Evolutionary conservation across 2,888 invertebrate genomes (phyloP), one percentile per base, ranked within the genome.

Genomic region (Tiphia femorata): DNA sequence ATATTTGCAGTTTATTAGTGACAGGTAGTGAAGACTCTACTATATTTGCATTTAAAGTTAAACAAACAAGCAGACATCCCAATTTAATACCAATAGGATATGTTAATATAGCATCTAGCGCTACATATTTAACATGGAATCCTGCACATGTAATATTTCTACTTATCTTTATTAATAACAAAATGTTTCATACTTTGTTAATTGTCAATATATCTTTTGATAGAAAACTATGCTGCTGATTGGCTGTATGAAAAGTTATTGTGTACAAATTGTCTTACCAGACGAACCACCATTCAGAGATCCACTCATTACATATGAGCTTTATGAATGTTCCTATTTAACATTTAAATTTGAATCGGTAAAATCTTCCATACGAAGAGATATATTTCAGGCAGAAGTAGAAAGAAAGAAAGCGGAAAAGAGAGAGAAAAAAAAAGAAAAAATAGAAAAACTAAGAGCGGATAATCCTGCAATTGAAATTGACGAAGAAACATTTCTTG

Each of bases 41-140:
- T 0, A 86, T 93, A 63, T 94, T 93, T 71, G 84, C 91, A 49
- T 92, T 90, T 73, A 76, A 84, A 25, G 62, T 92, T 14, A 49
- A 73, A 37, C 44, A 38, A 1, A 58, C 69, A 0, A 77, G 79
- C 8, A 62, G 73, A 0, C 82, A 83, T 16, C 85, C 87, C 0
- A 85, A 86, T 48, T 69, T 94, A 42, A 71, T 85, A 5, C 90
- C 91, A 14, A 86, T 93, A 33, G 93, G 93, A 0, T 93, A 88
- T 64, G 84, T 93, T 10, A 84, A 86, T 48, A 86, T 91, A 0
- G 87, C 88, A 0, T 90, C 89, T 38, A 84, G 86, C 40, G 88
- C 91, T 0, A 88, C 87, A 1, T 90, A 85, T 70, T 86, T 93
- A 74, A 87, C 87, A 8, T 94, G 93, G 93, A 89, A 89, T 72